phyloP scores from a whole-genome alignment of 2,797 vertebrate genomes.

The Leptoclinus maculatus region DNA sequence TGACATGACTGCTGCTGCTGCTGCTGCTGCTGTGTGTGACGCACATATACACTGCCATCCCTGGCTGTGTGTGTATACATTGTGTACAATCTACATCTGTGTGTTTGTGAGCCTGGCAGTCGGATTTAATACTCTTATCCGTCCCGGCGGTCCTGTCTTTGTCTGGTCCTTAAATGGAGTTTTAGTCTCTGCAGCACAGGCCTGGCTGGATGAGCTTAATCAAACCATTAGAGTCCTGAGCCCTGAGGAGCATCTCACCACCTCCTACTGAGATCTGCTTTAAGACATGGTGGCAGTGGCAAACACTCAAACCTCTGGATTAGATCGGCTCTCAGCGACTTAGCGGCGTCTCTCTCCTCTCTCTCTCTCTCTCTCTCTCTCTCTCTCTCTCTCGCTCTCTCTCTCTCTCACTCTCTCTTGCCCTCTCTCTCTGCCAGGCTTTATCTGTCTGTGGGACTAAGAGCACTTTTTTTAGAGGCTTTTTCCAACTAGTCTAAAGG shows the following conservation, averaged over 20 bases:
- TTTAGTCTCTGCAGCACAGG: slow-evolving; percentile 79
- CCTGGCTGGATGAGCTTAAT: slow-evolving; percentile 84
- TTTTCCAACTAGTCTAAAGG: slow-evolving; percentile 47
- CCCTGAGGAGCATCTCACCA: slow-evolving; percentile 80
- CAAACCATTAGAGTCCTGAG: slow-evolving; percentile 86
- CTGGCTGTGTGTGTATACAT: slow-evolving; percentile 29
- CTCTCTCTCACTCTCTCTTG: slow-evolving; percentile 10
- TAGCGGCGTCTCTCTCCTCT: slow-evolving; percentile 32
- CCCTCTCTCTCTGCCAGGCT: slow-evolving; percentile 31
- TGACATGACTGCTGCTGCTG: background rate
- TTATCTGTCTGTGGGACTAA: slow-evolving; percentile 50
- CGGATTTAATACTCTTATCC: slow-evolving; percentile 80
- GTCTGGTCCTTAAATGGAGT: slow-evolving; percentile 91
- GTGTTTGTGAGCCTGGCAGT: slow-evolving; percentile 70
- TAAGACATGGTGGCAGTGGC: slow-evolving; percentile 73
- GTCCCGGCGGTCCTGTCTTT: slow-evolving; percentile 82
- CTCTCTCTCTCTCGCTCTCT: slow-evolving; percentile 5
- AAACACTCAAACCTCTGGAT: slow-evolving; percentile 75
- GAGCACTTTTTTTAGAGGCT: slow-evolving; percentile 56
- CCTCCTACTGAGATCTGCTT: slow-evolving; percentile 79
- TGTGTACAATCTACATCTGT: slow-evolving; percentile 55
- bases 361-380: slow-evolving; percentile 36
- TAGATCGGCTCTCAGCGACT: slow-evolving; percentile 70
- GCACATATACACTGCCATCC: background rate
- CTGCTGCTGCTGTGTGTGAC: slow-evolving; percentile 8